These are phyloP conservation scores for Drosophila ogumai DNA, from an alignment of 1,140 invertebrate genomes.

Conservation along the genomic window DNA sequence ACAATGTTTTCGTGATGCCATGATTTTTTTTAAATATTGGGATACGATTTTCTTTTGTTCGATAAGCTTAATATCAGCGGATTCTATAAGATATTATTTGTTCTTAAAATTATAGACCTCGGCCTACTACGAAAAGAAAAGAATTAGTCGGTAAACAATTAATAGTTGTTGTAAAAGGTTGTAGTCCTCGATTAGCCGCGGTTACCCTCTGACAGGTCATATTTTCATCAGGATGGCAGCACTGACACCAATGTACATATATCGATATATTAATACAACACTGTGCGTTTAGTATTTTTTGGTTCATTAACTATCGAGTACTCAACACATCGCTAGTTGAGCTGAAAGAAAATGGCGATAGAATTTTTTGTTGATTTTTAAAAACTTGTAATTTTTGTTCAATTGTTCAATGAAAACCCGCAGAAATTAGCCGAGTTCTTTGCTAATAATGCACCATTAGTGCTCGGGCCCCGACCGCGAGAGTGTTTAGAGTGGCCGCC, in stretches of 20 bases:
- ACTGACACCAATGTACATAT: too few species aligned
- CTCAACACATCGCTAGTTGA: slow-evolving; percentile 15
- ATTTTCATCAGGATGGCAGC: neutral
- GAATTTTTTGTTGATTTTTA: slow-evolving; percentile 59
- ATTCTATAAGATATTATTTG: neutral
- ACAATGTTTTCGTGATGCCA: neutral
- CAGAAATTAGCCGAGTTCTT: slow-evolving; percentile 25
- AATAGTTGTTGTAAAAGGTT: neutral
- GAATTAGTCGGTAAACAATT: neutral
- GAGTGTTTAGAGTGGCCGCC: slow-evolving; percentile 50
- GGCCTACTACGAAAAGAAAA: neutral
- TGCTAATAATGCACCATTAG: slow-evolving; percentile 59
- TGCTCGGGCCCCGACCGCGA: slow-evolving; percentile 31
- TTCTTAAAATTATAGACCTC: neutral
- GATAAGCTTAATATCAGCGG: neutral
- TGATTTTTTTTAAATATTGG: neutral
- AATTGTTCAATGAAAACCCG: slow-evolving; percentile 70
- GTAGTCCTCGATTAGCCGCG: neutral
- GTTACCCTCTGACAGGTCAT: neutral
- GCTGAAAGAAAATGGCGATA: slow-evolving; percentile 61
- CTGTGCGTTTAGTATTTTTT: neutral
- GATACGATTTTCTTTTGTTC: neutral
- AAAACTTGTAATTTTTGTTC: slow-evolving; percentile 50
- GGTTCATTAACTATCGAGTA: neutral
- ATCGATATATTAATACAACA: neutral